phyloP scores from a whole-genome alignment of 1,140 invertebrate species.

The Brachionus angularis region DNA sequence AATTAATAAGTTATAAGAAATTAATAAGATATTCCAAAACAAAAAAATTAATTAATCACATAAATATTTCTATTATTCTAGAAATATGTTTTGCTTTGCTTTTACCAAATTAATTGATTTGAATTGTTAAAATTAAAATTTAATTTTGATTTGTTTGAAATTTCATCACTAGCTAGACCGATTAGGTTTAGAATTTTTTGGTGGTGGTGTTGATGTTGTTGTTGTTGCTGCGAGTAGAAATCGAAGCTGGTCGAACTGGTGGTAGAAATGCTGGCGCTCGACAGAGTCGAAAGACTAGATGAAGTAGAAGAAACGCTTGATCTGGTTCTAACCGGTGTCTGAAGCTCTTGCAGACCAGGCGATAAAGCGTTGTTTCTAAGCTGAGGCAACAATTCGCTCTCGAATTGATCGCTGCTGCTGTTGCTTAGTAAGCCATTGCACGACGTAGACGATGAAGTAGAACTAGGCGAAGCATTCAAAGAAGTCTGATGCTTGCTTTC shows the following conservation, averaged over 20 bases:
- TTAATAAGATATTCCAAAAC: too few relatives aligned
- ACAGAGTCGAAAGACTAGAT: not conserved
- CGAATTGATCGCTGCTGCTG: slow-evolving; percentile 5
- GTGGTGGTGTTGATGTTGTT: not conserved
- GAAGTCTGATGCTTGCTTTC: not conserved
- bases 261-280: not conserved
- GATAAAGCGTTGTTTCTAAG: not conserved
- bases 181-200: not conserved
- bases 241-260: slow-evolving; percentile 12
- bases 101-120: slow-evolving; percentile 8
- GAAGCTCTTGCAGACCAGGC: too few relatives aligned
- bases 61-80: not conserved
- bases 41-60: slow-evolving; percentile 6
- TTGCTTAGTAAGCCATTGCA: slow-evolving; percentile 1
- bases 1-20: too few relatives aligned
- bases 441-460: slow-evolving; percentile 18
- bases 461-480: not conserved
- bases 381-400: not conserved
- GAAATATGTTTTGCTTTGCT: not conserved
- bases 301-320: slow-evolving; percentile 20
- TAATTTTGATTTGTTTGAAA: not conserved
- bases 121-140: not conserved
- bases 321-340: too few relatives aligned
- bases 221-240: too few relatives aligned
- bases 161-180: too few relatives aligned